Base-by-base conservation (phyloP, 2,113 vertebrate genomes). In the Rhinopomastus cyanomelas region DNA sequence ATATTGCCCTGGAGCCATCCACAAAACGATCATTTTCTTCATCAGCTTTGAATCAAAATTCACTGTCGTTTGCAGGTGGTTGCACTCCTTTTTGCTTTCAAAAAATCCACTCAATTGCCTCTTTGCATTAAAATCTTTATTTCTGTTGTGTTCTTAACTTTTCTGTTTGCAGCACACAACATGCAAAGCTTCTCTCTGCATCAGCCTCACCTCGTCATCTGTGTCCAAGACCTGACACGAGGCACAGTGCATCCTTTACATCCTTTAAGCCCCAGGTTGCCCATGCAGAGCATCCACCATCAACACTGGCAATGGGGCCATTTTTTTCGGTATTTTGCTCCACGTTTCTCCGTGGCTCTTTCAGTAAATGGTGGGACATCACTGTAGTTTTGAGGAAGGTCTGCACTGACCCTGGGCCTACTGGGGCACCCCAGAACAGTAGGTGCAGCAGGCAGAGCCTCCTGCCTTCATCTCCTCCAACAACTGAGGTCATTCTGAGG, bases 181-280 rank as follows among this genome's bases (percentile, higher is more conserved):
- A 32, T 19, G 1, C 11, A 37, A 51, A 81, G 69, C 13, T 61
- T 67, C 78, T n/a, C 42, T 29, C 49, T 74, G 18, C 22, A n/a
- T 12, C 44, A 30, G 27, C 53, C 64, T 57, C 81, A 20, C 8
- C 74, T n/a, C 16, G 7, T 6, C 59, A 1, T 3, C 30, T 2
- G 27, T 19, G 42, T 81, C 71, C 3, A 23, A 49, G 21, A 11
- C 19, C 9, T 42, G 49, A 15, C 42, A 25, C 1, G 0, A 39
- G 14, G n/a, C n/a, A 15, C 10, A 46, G 13, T 0, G 5, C 0
- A 15, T 42, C 39, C 39, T 42, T 42, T 42, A 0, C 8, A 3
- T 10, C 48, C 52, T 16, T 13, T 8, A 19, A 29, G 30, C 77
- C 73, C 72, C 18, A 4, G 0, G 9, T 23, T 55, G 3, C 48